A percentile compares a stretch with the other conserved stretches of the same genome.
These are phyloP conservation scores for Macroglossus sobrinus DNA, from an alignment of 2,113 vertebrate genomes.

Conservation along the genomic window DNA sequence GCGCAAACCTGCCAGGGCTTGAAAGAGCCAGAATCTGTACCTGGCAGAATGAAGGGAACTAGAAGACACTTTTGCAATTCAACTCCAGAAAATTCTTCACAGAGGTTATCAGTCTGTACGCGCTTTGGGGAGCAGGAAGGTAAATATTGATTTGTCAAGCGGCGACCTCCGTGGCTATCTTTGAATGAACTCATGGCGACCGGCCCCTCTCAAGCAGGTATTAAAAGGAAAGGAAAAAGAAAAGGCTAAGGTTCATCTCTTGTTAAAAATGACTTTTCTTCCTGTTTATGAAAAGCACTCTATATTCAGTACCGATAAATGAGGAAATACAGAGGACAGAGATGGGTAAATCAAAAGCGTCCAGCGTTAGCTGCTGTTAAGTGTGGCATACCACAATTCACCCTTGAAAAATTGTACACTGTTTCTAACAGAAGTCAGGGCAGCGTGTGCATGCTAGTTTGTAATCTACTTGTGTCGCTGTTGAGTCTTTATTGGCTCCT, in stretches of 20 bases:
- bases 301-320: not conserved
- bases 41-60: not conserved
- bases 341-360: not conserved
- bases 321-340: not conserved
- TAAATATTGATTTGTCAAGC: slow-evolving; percentile 1
- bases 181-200: not conserved
- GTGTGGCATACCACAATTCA: not conserved
- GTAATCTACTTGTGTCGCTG: not conserved
- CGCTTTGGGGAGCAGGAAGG: not conserved
- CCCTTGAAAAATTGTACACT: not conserved
- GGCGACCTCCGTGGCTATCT: not conserved
- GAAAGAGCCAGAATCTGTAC: not conserved
- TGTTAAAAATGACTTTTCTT: not conserved
- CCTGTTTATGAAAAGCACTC: not conserved
- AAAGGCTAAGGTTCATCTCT: not conserved
- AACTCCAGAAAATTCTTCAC: not conserved
- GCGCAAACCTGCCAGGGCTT: slow-evolving; percentile 1
- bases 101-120: not conserved
- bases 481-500: not conserved
- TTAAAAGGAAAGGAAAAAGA: not conserved
- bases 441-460: fast-evolving
- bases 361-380: not conserved
- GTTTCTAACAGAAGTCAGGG: not conserved
- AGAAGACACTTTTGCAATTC: not conserved
- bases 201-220: not conserved